Percentiles rank a stretch among this genome's conserved stretches.
These are phyloP conservation scores for Spialia ferax DNA, from an alignment of 2,888 invertebrate species.

Conservation along the genomic window DNA sequence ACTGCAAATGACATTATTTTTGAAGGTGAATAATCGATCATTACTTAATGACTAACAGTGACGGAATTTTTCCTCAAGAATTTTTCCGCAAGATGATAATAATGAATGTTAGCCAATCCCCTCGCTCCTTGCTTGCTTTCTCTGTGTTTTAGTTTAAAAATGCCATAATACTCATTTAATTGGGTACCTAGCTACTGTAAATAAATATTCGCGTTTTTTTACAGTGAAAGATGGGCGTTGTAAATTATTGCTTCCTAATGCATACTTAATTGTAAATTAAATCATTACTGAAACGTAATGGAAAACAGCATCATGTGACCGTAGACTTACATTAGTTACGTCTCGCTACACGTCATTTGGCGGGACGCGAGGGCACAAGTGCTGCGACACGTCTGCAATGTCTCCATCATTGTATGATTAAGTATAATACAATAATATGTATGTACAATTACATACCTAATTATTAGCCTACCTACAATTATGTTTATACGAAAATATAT, in stretches of 20 bases:
- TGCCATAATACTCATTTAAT: too few species aligned
- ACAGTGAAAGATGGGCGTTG: too few species aligned
- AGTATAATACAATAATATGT: too few species aligned
- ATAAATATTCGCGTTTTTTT: too few species aligned
- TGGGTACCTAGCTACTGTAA: too few species aligned
- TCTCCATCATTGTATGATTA: slow-evolving; percentile 10
- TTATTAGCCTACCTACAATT: too few species aligned
- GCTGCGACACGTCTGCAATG: slow-evolving; percentile 18
- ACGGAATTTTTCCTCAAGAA: too few species aligned
- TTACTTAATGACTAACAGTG: too few species aligned
- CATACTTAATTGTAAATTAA: not conserved
- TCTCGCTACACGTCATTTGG: slow-evolving; percentile 10
- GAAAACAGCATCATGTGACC: not conserved
- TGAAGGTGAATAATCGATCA: not conserved
- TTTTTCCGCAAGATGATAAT: too few species aligned
- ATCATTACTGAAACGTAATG: not conserved
- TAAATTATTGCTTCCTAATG: not conserved
- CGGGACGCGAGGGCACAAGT: slow-evolving; percentile 15
- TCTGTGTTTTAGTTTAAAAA: not conserved
- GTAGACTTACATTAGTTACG: slow-evolving; percentile 1
- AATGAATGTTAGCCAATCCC: not conserved
- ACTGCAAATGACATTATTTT: not conserved
- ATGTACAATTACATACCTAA: too few species aligned
- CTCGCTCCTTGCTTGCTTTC: not conserved
- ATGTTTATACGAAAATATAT: too few species aligned